These are phyloP conservation scores for Cranoglanis bouderius DNA, from an alignment of 2,113 vertebrate genomes.

Conservation along the genomic window DNA sequence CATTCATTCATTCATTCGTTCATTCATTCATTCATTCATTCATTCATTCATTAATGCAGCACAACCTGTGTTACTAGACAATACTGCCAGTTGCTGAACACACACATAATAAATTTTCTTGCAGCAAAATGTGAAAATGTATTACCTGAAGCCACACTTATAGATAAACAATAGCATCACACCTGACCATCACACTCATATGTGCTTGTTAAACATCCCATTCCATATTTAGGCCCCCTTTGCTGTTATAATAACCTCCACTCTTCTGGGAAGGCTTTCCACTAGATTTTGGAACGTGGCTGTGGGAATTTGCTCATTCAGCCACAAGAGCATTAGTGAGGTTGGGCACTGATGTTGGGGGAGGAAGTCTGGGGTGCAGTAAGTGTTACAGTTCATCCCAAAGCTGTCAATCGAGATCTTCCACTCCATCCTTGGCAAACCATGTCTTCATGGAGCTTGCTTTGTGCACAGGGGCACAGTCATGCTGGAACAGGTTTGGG, in stretches of 20 bases:
- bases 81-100: background rate
- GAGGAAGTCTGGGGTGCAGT: background rate
- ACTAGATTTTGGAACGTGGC: background rate
- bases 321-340: background rate
- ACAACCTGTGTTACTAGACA: background rate
- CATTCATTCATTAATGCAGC: too few species aligned
- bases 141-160: background rate
- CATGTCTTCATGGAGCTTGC: background rate
- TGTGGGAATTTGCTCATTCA: background rate
- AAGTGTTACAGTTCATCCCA: background rate
- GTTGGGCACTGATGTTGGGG: background rate
- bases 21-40: too few species aligned
- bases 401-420: background rate
- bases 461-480: background rate
- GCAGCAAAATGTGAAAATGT: background rate
- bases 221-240: background rate
- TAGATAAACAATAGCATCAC: background rate
- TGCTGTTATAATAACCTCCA: background rate
- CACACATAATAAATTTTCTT: background rate
- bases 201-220: background rate
- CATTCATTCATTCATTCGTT: too few species aligned
- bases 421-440: background rate
- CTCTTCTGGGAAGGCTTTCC: background rate
- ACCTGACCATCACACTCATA: background rate
- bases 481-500: background rate